These are phyloP conservation scores for Hippopotamyrus pictus DNA, from an alignment of 2,797 vertebrate species.

Conservation along the genomic window DNA sequence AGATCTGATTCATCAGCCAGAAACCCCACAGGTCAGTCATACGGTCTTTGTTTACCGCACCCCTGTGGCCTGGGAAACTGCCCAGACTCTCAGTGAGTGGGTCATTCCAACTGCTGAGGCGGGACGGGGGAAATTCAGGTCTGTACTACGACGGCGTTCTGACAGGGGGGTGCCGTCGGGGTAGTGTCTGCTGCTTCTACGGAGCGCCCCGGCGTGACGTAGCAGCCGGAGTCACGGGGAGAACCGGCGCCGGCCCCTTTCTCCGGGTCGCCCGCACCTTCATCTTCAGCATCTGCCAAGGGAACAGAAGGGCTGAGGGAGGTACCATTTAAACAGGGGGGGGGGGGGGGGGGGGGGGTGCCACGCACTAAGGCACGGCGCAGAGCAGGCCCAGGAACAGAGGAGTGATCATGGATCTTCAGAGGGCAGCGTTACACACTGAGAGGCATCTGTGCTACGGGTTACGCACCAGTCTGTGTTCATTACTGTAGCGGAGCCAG, in stretches of 20 bases:
- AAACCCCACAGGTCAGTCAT: background rate
- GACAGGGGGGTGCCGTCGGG: conserved; percentile 36
- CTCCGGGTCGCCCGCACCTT: conserved; percentile 51
- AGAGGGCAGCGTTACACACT: background rate
- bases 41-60: background rate
- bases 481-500: background rate
- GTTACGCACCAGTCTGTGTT: background rate
- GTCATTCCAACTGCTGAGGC: background rate
- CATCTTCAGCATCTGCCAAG: conserved; percentile 53
- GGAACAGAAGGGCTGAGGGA: conserved; percentile 14
- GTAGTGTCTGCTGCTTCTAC: conserved; percentile 81
- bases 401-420: background rate
- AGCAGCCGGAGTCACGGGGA: conserved; percentile 93
- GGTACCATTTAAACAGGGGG: background rate
- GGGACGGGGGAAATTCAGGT: background rate
- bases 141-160: background rate
- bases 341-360: background rate
- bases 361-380: background rate
- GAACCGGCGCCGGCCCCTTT: conserved; percentile 64
- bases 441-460: background rate
- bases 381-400: background rate
- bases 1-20: background rate
- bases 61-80: background rate
- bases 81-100: background rate
- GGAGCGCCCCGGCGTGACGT: conserved; percentile 83